Evolutionary conservation across 2,797 vertebrate species (phyloP).

Genomic region (Trachops cirrhosus): DNA sequence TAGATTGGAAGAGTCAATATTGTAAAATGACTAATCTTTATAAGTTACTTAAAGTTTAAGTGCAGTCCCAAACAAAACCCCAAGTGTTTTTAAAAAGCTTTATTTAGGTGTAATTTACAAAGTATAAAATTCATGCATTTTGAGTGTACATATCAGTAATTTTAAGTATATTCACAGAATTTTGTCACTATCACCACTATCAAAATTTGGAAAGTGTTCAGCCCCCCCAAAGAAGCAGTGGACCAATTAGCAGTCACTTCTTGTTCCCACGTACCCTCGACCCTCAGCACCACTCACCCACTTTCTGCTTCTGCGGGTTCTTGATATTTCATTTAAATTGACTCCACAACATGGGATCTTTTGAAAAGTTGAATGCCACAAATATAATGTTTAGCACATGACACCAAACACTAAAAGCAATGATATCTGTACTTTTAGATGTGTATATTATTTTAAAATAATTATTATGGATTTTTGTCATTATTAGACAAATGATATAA

Average conservation of each 20-base stretch:
- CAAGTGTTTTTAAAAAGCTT: neutral
- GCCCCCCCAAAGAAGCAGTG: neutral
- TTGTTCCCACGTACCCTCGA: neutral
- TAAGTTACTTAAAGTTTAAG: neutral
- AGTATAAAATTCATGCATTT: neutral
- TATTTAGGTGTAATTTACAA: neutral
- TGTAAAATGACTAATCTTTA: neutral
- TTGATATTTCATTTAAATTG: neutral
- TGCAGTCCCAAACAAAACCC: neutral
- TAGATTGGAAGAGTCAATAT: no score
- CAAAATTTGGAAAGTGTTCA: neutral
- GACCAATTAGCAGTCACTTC: neutral
- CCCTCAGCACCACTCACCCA: neutral
- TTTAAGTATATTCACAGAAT: neutral
- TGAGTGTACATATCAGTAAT: neutral
- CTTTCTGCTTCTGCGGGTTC: neutral
- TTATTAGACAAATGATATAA: neutral
- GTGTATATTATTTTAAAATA: neutral
- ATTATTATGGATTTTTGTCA: neutral
- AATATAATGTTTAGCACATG: neutral
- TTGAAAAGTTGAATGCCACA: neutral
- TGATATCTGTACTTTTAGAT: neutral
- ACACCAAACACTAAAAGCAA: neutral
- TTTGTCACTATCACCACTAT: neutral
- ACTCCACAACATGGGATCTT: neutral